Conservation (phyloP, 2,113 vertebrate genomes). For the Polypterus senegalus region DNA sequence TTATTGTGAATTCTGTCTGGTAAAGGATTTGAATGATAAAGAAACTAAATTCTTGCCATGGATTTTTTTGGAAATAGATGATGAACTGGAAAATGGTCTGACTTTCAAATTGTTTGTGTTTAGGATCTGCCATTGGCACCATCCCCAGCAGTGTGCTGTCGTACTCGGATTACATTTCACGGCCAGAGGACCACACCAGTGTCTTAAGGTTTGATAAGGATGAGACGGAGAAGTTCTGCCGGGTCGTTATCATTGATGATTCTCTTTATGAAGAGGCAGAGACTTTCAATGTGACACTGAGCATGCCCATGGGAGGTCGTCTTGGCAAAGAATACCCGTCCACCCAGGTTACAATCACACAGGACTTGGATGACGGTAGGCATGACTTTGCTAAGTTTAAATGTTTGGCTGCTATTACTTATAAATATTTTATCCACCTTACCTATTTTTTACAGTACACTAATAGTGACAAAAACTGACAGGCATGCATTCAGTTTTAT, state of each 20-base stretch:
- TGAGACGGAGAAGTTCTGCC: conserved; percentile 64
- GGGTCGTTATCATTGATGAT: conserved; percentile 76
- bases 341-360: conserved; percentile 57
- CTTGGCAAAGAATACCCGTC: conserved; percentile 59
- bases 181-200: conserved; percentile 73
- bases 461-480: no score
- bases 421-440: no score
- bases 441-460: no score
- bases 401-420: no score
- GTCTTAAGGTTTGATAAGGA: conserved; percentile 72
- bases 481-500: no score
- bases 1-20: no score
- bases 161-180: conserved; percentile 86
- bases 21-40: no score
- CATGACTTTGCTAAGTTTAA: not conserved
- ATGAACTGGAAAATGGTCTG: no score
- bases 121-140: conserved; percentile 77
- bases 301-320: conserved; percentile 72
- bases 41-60: no score
- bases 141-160: conserved; percentile 72
- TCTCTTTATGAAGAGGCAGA: conserved; percentile 76
- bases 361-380: conserved; percentile 77
- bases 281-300: conserved; percentile 72
- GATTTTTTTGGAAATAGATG: no score
- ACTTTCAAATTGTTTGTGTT: conserved; percentile 10